Evolutionary conservation across 2,888 invertebrate species (phyloP).

Genomic region (Meandrusa payeni): DNA sequence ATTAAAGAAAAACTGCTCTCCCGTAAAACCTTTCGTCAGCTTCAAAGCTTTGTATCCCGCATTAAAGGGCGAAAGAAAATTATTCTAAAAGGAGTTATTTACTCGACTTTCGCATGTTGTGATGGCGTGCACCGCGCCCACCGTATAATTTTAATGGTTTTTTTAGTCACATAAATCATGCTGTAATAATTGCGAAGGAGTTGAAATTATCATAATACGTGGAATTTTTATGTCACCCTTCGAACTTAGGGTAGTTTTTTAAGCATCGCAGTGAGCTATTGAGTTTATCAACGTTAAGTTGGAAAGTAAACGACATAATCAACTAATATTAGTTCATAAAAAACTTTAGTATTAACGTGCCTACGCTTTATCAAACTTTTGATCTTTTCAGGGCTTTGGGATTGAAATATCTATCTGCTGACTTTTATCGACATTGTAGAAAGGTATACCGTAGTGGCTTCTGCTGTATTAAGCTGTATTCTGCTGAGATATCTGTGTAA

Average conservation of each 20-base stretch:
- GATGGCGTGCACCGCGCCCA: slow-evolving; percentile 51
- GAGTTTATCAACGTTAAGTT: no score
- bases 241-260: slow-evolving; percentile 7
- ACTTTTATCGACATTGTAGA: no score
- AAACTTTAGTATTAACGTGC: no score
- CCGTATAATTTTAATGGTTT: slow-evolving; percentile 44
- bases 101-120: slow-evolving; percentile 35
- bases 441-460: no score
- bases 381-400: no score
- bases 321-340: no score
- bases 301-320: no score
- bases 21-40: slow-evolving; percentile 1
- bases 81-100: slow-evolving; percentile 20
- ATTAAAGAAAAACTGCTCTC: slow-evolving; percentile 6
- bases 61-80: background rate
- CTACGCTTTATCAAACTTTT: no score
- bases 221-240: slow-evolving; percentile 34
- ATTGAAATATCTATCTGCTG: no score
- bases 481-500: no score
- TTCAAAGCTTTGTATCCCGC: slow-evolving; percentile 12
- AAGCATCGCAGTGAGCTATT: no score
- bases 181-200: slow-evolving; percentile 54
- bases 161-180: slow-evolving; percentile 54
- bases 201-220: slow-evolving; percentile 47
- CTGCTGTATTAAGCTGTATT: no score